Conservation (phyloP, 2,888 invertebrate genomes). For the Lithophane socia region DNA sequence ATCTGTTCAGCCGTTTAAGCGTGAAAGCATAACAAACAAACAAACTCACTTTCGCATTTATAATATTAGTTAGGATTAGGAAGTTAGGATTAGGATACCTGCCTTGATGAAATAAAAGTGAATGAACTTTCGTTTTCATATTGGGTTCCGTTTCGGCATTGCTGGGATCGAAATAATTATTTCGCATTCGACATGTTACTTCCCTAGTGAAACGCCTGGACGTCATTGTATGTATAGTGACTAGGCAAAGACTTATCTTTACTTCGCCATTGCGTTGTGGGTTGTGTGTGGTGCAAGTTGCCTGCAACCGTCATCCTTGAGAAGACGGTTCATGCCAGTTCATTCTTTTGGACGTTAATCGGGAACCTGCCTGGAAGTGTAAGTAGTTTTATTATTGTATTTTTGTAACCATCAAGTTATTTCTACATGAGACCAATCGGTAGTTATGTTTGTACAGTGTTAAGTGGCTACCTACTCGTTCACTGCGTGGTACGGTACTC, state of each 20-base stretch:
- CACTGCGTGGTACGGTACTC: neutral
- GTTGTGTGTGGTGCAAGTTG: neutral
- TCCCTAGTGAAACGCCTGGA: conserved; percentile 22
- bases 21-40: too few relatives aligned
- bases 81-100: too few relatives aligned
- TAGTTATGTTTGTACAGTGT: neutral
- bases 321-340: too few relatives aligned
- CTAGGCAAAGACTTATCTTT: neutral
- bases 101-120: conserved; percentile 1
- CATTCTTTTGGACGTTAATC: neutral
- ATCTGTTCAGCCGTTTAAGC: too few relatives aligned
- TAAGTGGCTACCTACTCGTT: neutral
- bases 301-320: neutral
- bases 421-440: neutral
- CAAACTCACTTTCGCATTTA: too few relatives aligned
- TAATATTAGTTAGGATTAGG: too few relatives aligned
- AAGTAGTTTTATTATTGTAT: conserved; percentile 3
- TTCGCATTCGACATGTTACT: conserved; percentile 28
- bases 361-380: conserved; percentile 7
- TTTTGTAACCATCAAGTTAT: neutral
- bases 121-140: neutral
- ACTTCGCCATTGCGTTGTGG: conserved; percentile 7
- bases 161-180: conserved; percentile 18
- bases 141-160: neutral
- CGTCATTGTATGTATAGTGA: neutral